These are phyloP conservation scores for Dolichoris vasculosae DNA, from an alignment of 1,140 invertebrate species.

Conservation along the genomic window DNA sequence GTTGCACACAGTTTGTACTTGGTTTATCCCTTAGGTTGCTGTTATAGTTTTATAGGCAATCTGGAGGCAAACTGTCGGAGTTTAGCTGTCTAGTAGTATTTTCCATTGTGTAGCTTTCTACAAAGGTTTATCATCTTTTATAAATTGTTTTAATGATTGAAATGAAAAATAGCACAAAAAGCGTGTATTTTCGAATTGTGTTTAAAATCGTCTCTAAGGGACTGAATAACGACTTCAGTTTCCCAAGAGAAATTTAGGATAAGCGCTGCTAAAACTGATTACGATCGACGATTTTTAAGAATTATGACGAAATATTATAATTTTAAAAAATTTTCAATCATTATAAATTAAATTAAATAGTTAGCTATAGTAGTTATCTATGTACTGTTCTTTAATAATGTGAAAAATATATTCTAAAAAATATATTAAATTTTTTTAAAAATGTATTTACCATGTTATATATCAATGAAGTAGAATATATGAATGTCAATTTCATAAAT, in stretches of 20 bases:
- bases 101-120: neutral
- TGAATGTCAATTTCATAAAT: too few species aligned
- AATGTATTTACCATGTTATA: too few species aligned
- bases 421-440: too few species aligned
- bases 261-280: neutral
- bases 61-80: neutral
- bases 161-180: too few species aligned
- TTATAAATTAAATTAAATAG: too few species aligned
- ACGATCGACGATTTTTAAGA: neutral
- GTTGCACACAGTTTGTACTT: neutral
- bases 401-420: too few species aligned
- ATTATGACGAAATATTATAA: neutral
- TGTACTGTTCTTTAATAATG: too few species aligned
- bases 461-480: too few species aligned
- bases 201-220: neutral
- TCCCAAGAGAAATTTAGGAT: neutral
- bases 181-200: neutral
- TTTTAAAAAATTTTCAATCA: too few species aligned
- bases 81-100: neutral
- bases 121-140: neutral
- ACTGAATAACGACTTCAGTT: neutral
- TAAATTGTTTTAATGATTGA: neutral
- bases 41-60: slow-evolving; percentile 22
- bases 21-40: neutral
- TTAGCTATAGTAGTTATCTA: too few species aligned